A percentile compares a stretch with the other conserved stretches of the same genome.
Conservation (phyloP, 2,797 vertebrate genomes). For the Chromis chromis region DNA sequence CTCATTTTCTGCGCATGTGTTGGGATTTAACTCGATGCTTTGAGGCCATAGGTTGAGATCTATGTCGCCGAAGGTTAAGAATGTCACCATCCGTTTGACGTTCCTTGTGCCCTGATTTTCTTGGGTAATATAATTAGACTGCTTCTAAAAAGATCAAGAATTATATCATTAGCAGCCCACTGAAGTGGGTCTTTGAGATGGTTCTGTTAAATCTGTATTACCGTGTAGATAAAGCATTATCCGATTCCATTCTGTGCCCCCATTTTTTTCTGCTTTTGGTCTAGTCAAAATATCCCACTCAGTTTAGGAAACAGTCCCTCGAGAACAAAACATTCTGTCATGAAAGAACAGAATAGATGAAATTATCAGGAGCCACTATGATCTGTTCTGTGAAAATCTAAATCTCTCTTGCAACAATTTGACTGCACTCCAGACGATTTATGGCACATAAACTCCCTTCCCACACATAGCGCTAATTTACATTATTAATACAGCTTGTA, state of each 20-base stretch:
- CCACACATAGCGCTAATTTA: conserved; percentile 41
- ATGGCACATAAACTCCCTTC: conserved; percentile 36
- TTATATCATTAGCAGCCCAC: background rate
- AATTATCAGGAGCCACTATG: conserved; percentile 45
- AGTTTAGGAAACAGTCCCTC: conserved; percentile 21
- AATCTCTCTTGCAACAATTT: conserved; percentile 39
- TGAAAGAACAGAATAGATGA: conserved; percentile 49
- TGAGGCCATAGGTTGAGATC: conserved; percentile 31
- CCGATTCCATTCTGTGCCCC: conserved; percentile 20
- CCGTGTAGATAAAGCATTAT: background rate
- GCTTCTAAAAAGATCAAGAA: conserved; percentile 23
- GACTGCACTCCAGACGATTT: conserved; percentile 45
- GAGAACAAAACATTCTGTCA: conserved; percentile 60
- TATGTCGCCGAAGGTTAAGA: conserved; percentile 26
- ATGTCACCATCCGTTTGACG: conserved; percentile 43
- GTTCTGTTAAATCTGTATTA: conserved; percentile 7
- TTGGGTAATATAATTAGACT: conserved; percentile 14
- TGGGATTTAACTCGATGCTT: conserved; percentile 61
- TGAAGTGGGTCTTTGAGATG: conserved; percentile 1
- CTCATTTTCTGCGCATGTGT: conserved; percentile 55
- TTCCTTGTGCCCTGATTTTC: conserved; percentile 35
- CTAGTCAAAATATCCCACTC: conserved; percentile 53
- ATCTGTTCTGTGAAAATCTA: conserved; percentile 29
- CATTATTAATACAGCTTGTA: conserved; percentile 64
- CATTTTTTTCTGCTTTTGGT: conserved; percentile 18